These are phyloP conservation scores for Heterocephalus glaber DNA, from an alignment of 2,113 vertebrate species.

Conservation along the genomic window DNA sequence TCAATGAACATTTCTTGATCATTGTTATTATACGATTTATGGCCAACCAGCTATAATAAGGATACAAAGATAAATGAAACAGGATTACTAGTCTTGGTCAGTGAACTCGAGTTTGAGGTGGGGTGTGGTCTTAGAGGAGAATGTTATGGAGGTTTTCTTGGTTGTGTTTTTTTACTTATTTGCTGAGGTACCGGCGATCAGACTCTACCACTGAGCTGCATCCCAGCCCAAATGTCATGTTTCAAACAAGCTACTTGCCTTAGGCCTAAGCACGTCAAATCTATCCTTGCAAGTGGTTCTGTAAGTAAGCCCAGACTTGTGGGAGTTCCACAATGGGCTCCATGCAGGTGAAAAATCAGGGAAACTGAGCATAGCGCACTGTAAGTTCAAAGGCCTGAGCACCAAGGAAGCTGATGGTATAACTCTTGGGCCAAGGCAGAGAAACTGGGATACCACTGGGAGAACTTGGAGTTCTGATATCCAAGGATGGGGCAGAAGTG, in stretches of 20 bases:
- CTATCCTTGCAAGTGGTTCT: not conserved
- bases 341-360: not conserved
- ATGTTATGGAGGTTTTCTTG: not conserved
- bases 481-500: not conserved
- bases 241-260: not conserved
- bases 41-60: not conserved
- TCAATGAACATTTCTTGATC: not conserved
- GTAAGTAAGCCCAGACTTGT: not conserved
- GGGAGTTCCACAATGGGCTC: not conserved
- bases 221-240: not conserved
- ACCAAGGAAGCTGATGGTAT: not conserved
- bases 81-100: not conserved
- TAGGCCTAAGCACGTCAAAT: not conserved
- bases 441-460: not conserved
- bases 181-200: not conserved
- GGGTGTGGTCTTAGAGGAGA: not conserved
- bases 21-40: not conserved
- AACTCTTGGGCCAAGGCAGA: not conserved
- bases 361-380: not conserved
- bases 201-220: not conserved
- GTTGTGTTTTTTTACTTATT: not conserved
- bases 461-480: not conserved
- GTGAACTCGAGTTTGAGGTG: not conserved
- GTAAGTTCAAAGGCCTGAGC: not conserved
- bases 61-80: not conserved